Evolutionary conservation across 1,140 invertebrate genomes (phyloP), one percentile per base, ranked within the genome.

Genomic region (Drosophila carrolli): DNA sequence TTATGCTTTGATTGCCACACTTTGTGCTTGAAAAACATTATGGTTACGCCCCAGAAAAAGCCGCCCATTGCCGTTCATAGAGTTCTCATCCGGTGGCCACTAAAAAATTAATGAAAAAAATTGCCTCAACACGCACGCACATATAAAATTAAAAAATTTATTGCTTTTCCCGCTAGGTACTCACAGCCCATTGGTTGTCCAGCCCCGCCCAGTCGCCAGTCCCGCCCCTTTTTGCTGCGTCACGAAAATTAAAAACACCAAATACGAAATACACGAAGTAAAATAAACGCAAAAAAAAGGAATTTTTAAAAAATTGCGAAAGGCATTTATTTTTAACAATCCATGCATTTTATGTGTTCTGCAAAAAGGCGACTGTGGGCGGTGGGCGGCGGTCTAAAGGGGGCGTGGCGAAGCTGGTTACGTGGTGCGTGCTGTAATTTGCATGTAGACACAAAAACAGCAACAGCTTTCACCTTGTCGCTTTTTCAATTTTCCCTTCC

Each of bases 81-180:
- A 56, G 13, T 46, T 32, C 50, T 29, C 66, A 57, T 41, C 48
- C 68, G 41, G 29, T 66, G 75, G 59, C 56, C 79, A 83, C 84
- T 89, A 88, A 88, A 88, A 88, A 83, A 88, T 86, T 86, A 86
- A 86, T 86, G 79, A 70, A 86, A 86, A 86, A 82, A 86, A 76
- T 75, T 70, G 62, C 72, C 59, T 37, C 59, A 14, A 32, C 11
- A 44, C 48, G n/a, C n/a, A 35, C n/a, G n/a, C n/a, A 47, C 53
- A 80, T 83, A 88, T 83, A 80, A 89, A 88, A 80, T 89, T 80
- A 74, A 88, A 83, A 89, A 89, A 89, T 88, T 79, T 88, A 88
- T 88, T 89, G 80, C 84, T 77, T 74, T 88, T 72, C 61, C 83
- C 83, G 83, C 88, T 88, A 82, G 82, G 75, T 75, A 70, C 55